Conservation (phyloP, 2,888 invertebrate genomes). For the Trichogramma evanescens region DNA sequence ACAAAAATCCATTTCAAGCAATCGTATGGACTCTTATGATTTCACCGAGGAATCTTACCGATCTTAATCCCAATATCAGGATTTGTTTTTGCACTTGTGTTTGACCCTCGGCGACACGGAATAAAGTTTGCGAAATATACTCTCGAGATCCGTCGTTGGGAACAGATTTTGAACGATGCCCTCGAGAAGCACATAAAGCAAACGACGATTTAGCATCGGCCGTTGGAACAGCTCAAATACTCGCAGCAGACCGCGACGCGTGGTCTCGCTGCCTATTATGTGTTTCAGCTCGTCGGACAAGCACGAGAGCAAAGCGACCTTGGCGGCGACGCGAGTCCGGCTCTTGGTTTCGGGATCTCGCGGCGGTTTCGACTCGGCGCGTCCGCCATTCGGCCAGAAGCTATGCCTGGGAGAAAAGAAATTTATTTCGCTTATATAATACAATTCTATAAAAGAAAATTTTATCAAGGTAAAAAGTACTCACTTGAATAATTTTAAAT, state of each 20-base stretch:
- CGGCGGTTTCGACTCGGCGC: constrained; percentile 50
- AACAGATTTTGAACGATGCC: constrained; percentile 72
- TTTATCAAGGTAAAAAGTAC: constrained; percentile 32
- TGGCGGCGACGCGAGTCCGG: constrained; percentile 77
- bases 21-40: no score
- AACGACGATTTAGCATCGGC: constrained; percentile 73
- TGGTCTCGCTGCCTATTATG: constrained; percentile 83
- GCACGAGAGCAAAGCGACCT: constrained; percentile 75
- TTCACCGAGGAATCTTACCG: not conserved
- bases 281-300: constrained; percentile 86
- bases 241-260: constrained; percentile 70
- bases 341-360: constrained; percentile 58
- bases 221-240: constrained; percentile 86
- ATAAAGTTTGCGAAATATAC: constrained; percentile 67
- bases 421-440: not conserved
- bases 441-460: not conserved
- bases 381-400: constrained; percentile 56
- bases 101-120: constrained; percentile 54
- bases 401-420: constrained; percentile 48
- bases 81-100: constrained; percentile 31
- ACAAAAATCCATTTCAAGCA: no score
- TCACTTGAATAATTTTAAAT: constrained; percentile 78
- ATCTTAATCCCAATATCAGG: constrained; percentile 26
- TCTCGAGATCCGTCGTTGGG: constrained; percentile 68
- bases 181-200: constrained; percentile 78